phyloP scores from a whole-genome alignment of 2,113 vertebrate species.

The Uria lomvia region DNA sequence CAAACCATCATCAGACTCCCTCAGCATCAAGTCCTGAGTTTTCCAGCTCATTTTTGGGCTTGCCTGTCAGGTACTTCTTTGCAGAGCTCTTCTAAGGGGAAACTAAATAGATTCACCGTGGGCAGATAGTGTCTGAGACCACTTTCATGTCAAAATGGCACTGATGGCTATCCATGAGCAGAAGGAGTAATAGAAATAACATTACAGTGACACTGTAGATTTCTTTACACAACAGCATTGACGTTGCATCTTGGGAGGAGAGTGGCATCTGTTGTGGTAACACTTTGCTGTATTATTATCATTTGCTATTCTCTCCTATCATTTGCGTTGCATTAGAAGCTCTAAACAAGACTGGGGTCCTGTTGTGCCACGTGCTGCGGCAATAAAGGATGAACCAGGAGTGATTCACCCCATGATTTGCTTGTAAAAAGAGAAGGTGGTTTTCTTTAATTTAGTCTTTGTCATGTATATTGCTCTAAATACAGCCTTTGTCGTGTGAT shows the following conservation, averaged over 20 bases:
- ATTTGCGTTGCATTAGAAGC: constrained; percentile 38
- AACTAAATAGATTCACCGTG: not conserved
- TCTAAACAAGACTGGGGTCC: not conserved
- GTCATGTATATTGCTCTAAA: constrained; percentile 21
- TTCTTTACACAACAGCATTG: not conserved
- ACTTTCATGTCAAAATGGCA: not conserved
- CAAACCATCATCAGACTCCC: not conserved
- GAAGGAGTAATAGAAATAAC: not conserved
- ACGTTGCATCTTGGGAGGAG: not conserved
- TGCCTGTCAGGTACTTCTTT: not conserved
- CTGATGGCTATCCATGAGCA: not conserved
- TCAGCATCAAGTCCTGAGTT: not conserved
- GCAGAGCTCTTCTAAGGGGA: not conserved
- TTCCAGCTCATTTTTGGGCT: not conserved
- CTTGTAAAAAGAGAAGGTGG: constrained; percentile 17
- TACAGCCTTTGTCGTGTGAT: not conserved
- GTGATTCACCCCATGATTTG: constrained; percentile 6
- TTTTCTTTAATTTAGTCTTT: constrained; percentile 51
- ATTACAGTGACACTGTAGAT: not conserved
- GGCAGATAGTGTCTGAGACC: not conserved
- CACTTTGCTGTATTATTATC: not conserved
- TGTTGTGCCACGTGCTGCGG: not conserved
- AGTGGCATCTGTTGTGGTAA: not conserved
- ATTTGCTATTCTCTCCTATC: constrained; percentile 27
- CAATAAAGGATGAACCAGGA: constrained; percentile 4